These are phyloP conservation scores for Larimichthys crocea DNA, from an alignment of 2,113 vertebrate genomes.

Conservation along the genomic window DNA sequence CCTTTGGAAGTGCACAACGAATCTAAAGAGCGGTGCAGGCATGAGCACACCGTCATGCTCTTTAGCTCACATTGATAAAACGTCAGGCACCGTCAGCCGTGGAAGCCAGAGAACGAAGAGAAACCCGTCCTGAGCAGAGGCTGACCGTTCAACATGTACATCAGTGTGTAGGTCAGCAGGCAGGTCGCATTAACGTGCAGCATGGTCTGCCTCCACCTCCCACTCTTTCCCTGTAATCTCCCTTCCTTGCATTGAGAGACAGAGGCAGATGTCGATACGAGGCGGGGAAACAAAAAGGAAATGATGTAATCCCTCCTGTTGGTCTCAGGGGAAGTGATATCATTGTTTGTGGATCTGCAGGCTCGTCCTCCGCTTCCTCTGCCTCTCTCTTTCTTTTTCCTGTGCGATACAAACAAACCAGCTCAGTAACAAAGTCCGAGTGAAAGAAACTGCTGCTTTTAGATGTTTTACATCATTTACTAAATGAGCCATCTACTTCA, in stretches of 20 bases:
- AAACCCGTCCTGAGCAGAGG: background rate
- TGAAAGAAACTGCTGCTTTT: background rate
- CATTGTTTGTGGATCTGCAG: constrained; percentile 69
- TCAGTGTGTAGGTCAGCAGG: constrained; percentile 1
- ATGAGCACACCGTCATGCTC: too few species aligned
- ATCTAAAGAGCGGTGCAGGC: background rate
- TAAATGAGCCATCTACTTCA: background rate
- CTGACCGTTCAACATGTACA: background rate
- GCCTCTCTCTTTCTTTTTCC: constrained; percentile 39
- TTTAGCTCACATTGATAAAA: background rate
- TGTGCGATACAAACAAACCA: constrained; percentile 23
- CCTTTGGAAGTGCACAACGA: background rate
- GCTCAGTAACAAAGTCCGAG: too few species aligned
- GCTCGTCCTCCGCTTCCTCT: constrained; percentile 45
- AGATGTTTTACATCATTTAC: background rate
- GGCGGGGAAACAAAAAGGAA: constrained; percentile 56
- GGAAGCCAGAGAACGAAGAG: background rate
- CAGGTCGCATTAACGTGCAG: background rate
- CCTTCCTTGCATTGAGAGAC: constrained; percentile 51
- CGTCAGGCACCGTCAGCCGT: background rate
- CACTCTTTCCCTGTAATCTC: constrained; percentile 21
- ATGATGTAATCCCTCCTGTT: constrained; percentile 66
- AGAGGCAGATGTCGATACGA: constrained; percentile 63
- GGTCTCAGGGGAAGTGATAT: constrained; percentile 75
- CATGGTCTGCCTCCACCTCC: background rate